phyloP scores from a whole-genome alignment of 1,140 invertebrate species.

The Plectrocnemia conspersa region DNA sequence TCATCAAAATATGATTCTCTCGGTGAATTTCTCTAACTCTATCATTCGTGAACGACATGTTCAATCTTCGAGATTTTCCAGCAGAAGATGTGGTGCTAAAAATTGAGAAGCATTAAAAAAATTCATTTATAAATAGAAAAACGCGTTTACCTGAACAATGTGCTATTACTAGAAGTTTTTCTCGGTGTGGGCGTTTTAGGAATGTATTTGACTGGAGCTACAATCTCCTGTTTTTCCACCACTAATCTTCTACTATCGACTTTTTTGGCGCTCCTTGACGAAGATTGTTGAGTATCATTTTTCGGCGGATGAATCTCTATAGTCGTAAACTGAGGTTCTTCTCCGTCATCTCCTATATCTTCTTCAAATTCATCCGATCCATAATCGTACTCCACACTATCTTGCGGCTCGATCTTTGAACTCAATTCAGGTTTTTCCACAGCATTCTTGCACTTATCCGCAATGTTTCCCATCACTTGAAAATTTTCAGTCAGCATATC shows the following conservation, averaged over 20 bases:
- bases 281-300: too few species aligned
- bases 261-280: too few species aligned
- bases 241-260: not conserved
- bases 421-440: slow-evolving; percentile 31
- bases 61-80: slow-evolving; percentile 42
- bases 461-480: slow-evolving; percentile 47
- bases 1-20: slow-evolving; percentile 48
- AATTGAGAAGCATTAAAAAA: not conserved
- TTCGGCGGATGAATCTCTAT: too few species aligned
- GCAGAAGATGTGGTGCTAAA: slow-evolving; percentile 13
- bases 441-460: slow-evolving; percentile 21
- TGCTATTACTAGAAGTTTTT: slow-evolving; percentile 4
- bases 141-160: slow-evolving; percentile 2
- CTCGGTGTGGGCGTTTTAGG: not conserved
- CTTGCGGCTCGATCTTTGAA: slow-evolving; percentile 25
- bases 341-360: slow-evolving; percentile 25
- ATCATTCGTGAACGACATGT: slow-evolving; percentile 51
- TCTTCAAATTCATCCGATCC: slow-evolving; percentile 51
- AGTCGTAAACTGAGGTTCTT: slow-evolving; percentile 6
- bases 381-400: slow-evolving; percentile 39
- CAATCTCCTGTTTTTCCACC: not conserved
- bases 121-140: not conserved
- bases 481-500: slow-evolving; percentile 46
- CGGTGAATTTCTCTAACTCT: slow-evolving; percentile 47
- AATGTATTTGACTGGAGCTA: too few species aligned